Evolutionary conservation across 2,113 vertebrate species (phyloP).

Genomic region (Pseudolaguvia tuberculata): DNA sequence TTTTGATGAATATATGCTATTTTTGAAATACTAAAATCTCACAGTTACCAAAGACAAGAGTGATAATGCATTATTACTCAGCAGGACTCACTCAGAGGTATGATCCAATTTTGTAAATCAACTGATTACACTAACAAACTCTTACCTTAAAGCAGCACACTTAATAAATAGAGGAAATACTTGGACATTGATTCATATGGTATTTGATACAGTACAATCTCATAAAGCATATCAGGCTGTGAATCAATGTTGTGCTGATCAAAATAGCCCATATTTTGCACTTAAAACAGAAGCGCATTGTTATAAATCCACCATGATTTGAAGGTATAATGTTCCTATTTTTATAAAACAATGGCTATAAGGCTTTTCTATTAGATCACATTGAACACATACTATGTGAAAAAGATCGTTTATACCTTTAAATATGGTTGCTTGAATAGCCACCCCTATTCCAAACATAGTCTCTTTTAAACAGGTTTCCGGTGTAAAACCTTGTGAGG

Average conservation of each 20-base stretch:
- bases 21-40: neutral
- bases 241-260: neutral
- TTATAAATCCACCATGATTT: no score
- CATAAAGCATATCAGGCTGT: neutral
- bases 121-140: conserved; percentile 16
- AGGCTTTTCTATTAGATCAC: no score
- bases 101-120: conserved; percentile 2
- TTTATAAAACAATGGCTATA: no score
- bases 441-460: neutral
- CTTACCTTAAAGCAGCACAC: neutral
- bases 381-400: no score
- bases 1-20: neutral
- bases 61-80: conserved; percentile 9
- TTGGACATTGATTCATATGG: neutral
- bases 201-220: neutral
- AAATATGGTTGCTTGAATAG: neutral
- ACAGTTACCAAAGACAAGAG: neutral
- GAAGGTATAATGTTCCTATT: no score
- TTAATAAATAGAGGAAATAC: conserved; percentile 6
- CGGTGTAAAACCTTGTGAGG: no score
- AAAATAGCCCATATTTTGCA: neutral
- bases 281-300: no score
- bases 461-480: no score
- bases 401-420: neutral
- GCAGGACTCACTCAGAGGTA: neutral